A percentile compares a stretch with the other conserved stretches of the same genome.
These are phyloP conservation scores for Drosophila chauvacae DNA, from an alignment of 1,140 invertebrate genomes.

Conservation along the genomic window DNA sequence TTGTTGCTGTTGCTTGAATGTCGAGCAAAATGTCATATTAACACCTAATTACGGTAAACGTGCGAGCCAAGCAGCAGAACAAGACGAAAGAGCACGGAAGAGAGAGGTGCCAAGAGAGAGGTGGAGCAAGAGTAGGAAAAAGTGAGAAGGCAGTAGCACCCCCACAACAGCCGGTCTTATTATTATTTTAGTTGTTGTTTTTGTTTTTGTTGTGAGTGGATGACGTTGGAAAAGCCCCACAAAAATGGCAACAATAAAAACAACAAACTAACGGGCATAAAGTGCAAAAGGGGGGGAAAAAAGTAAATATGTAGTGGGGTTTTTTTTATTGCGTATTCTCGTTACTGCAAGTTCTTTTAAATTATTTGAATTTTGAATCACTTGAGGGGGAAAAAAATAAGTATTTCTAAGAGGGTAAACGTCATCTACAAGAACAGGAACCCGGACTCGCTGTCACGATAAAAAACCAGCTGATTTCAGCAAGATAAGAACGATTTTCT, in stretches of 20 bases:
- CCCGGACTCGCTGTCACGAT: neutral
- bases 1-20: slow-evolving; percentile 36
- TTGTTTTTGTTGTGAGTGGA: slow-evolving; percentile 2
- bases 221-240: slow-evolving; percentile 36
- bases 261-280: slow-evolving; percentile 22
- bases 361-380: slow-evolving; percentile 1
- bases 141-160: neutral
- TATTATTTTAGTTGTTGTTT: neutral
- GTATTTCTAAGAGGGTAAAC: neutral
- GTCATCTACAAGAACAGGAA: no score
- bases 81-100: slow-evolving; percentile 4
- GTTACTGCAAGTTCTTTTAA: neutral
- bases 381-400: neutral
- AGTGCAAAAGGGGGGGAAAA: slow-evolving; percentile 19
- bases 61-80: slow-evolving; percentile 16
- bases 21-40: slow-evolving; percentile 74
- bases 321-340: slow-evolving; percentile 8
- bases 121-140: neutral
- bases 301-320: neutral
- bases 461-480: neutral
- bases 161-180: slow-evolving; percentile 13
- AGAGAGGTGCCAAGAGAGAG: neutral
- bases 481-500: neutral
- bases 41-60: slow-evolving; percentile 72
- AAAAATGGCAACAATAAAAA: slow-evolving; percentile 23